phyloP scores from a whole-genome alignment of 1,140 invertebrate genomes.

The Antheraea pernyi region DNA sequence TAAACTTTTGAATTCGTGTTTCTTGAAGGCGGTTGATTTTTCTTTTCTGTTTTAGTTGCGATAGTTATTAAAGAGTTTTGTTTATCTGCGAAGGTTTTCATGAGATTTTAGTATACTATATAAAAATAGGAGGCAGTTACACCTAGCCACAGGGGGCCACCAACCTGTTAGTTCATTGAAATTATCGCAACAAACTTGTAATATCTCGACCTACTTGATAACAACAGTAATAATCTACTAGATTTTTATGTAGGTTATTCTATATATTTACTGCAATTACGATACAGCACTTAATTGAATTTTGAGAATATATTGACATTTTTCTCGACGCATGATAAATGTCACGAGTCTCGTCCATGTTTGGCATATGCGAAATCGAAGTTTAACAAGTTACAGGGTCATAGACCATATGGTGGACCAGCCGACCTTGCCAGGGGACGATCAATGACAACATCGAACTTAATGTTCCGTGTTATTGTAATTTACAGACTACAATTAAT shows the following conservation, averaged over 20 bases:
- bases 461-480: not conserved
- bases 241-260: not conserved
- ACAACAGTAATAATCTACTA: no score
- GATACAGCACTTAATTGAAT: not conserved
- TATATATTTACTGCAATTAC: not conserved
- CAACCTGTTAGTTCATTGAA: no score
- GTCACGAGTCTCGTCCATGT: not conserved
- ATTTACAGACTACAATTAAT: not conserved
- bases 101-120: no score
- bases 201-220: no score
- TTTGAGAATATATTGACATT: not conserved
- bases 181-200: no score
- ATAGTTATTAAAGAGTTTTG: no score
- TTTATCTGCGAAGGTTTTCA: no score
- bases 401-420: conserved; percentile 11
- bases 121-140: no score
- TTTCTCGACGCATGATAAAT: not conserved
- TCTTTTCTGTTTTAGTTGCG: no score
- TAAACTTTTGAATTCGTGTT: no score
- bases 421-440: conserved; percentile 10
- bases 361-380: conserved; percentile 12
- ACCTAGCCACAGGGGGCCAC: no score
- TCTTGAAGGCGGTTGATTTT: no score
- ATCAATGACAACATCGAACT: conserved; percentile 9
- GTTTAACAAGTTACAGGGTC: not conserved